These are phyloP conservation scores for Murina feae DNA, from an alignment of 2,113 vertebrate species.

Conservation along the genomic window DNA sequence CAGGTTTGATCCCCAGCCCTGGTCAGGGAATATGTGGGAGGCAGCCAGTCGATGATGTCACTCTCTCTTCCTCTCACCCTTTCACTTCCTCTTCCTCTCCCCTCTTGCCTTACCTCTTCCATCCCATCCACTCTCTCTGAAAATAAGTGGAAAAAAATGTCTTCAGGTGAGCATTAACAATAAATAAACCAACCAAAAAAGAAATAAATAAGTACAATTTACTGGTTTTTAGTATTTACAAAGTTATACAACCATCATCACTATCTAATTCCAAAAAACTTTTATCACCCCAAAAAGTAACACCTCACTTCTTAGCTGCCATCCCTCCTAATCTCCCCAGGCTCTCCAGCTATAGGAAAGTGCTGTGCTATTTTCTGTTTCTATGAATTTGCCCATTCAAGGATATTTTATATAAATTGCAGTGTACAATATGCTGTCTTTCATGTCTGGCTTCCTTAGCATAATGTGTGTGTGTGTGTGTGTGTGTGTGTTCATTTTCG, in stretches of 20 bases:
- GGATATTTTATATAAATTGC: not conserved
- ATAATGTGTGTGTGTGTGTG: not conserved
- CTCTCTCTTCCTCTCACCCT: too few species aligned
- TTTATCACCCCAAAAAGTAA: constrained; percentile 7
- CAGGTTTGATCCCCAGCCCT: too few species aligned
- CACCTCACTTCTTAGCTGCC: not conserved
- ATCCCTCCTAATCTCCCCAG: not conserved
- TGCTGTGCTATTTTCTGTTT: not conserved
- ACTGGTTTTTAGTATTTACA: not conserved
- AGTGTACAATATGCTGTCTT: not conserved
- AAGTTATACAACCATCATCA: not conserved
- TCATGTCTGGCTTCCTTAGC: not conserved
- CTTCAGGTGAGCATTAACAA: too few species aligned
- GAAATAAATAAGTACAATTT: not conserved
- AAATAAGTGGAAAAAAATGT: too few species aligned
- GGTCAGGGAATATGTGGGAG: too few species aligned
- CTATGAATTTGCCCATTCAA: not conserved
- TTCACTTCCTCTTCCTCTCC: too few species aligned
- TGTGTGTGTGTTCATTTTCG: too few species aligned
- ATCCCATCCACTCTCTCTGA: too few species aligned
- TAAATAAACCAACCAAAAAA: too few species aligned
- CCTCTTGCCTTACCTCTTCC: too few species aligned
- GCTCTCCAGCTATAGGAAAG: not conserved
- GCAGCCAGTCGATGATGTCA: too few species aligned
- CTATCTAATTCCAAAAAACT: not conserved